These are phyloP conservation scores for Xanthia icteritia DNA, from an alignment of 2,888 invertebrate genomes.

Conservation along the genomic window DNA sequence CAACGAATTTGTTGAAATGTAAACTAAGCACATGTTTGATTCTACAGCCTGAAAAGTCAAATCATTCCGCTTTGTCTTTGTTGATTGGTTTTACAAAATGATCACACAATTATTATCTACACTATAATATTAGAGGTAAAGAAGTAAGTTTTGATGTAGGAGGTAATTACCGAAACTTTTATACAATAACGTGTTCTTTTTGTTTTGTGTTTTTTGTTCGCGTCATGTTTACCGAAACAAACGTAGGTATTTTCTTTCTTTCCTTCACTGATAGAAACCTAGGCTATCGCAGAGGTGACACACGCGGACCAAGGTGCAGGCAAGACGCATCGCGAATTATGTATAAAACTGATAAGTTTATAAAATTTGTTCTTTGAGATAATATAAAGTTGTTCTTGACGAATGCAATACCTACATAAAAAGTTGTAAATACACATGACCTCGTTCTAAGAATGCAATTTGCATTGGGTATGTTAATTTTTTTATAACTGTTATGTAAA, in stretches of 20 bases:
- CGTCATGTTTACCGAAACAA: too few relatives aligned
- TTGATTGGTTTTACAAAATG: background rate
- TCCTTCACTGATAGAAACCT: background rate
- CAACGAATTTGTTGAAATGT: constrained; percentile 4
- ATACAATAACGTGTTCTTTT: too few relatives aligned
- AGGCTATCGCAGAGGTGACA: background rate
- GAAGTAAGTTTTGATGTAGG: background rate
- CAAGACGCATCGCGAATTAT: too few relatives aligned
- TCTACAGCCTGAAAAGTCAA: background rate
- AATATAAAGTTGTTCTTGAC: background rate
- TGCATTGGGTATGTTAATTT: constrained; percentile 7
- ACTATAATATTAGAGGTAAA: too few relatives aligned
- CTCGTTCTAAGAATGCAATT: constrained; percentile 19
- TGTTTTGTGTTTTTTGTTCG: too few relatives aligned
- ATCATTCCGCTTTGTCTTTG: background rate
- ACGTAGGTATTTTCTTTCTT: too few relatives aligned
- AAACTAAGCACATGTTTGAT: background rate
- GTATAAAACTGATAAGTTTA: background rate
- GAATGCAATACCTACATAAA: constrained; percentile 7
- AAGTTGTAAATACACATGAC: constrained; percentile 24
- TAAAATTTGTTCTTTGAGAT: constrained; percentile 3
- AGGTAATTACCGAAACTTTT: background rate
- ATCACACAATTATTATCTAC: background rate
- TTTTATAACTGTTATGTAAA: background rate
- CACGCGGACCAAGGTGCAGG: too few relatives aligned